Conservation (phyloP, 2,888 invertebrate species). For the Eucera pruinosa region DNA sequence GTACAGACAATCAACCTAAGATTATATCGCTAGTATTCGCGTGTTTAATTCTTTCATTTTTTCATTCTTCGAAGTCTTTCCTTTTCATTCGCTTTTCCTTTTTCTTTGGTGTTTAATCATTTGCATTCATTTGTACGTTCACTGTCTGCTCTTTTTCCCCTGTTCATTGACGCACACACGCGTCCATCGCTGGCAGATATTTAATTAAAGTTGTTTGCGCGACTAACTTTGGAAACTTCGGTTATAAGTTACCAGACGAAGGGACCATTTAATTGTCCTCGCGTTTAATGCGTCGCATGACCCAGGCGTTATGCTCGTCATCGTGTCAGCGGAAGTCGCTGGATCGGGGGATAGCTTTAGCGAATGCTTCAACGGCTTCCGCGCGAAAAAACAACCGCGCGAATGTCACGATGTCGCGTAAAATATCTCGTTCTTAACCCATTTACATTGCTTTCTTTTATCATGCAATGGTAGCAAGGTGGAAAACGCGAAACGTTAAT, state of each 20-base stretch:
- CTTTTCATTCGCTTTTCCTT: not conserved
- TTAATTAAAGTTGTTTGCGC: conserved; percentile 83
- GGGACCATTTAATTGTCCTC: conserved; percentile 78
- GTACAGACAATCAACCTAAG: conserved; percentile 76
- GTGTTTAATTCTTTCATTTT: conserved; percentile 19
- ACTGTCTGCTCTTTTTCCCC: conserved; percentile 41
- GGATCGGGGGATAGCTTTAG: conserved; percentile 20
- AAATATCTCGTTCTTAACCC: conserved; percentile 41
- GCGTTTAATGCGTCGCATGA: conserved; percentile 63
- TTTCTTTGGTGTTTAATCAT: conserved; percentile 1
- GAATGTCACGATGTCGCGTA: not conserved
- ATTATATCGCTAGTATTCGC: conserved; percentile 64
- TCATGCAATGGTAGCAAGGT: too few relatives aligned
- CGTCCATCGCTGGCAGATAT: conserved; percentile 75
- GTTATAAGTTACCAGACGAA: conserved; percentile 77
- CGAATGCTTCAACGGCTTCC: not conserved
- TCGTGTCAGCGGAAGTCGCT: conserved; percentile 60
- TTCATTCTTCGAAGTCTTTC: not conserved
- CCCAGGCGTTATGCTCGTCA: conserved; percentile 63
- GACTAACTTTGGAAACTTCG: conserved; percentile 78
- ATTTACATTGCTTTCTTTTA: conserved; percentile 13
- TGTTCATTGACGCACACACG: conserved; percentile 61
- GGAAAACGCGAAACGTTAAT: conserved; percentile 27
- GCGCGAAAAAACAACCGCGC: conserved; percentile 12
- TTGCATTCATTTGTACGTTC: conserved; percentile 12